A percentile compares a stretch with the other conserved stretches of the same genome.
Evolutionary conservation across 2,797 vertebrate genomes (phyloP).

Genomic region (Oreortyx pictus): DNA sequence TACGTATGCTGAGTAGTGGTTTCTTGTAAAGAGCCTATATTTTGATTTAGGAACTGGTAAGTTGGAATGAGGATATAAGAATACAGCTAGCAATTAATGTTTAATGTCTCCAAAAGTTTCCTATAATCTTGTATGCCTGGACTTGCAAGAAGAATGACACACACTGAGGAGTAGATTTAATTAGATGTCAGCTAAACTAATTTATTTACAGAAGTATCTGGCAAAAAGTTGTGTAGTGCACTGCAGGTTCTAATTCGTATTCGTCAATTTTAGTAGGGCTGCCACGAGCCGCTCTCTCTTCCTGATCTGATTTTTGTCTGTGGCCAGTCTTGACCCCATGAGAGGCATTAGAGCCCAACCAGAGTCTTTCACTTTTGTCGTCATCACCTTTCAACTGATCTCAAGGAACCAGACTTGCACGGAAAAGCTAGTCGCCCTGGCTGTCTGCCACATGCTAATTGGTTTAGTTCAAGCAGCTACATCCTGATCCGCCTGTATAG

Average conservation of each 20-base stretch:
- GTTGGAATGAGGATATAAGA: not conserved
- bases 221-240: not conserved
- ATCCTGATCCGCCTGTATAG: conserved; percentile 21
- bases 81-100: not conserved
- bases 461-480: conserved; percentile 10
- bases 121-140: not conserved
- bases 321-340: not conserved
- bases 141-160: conserved; percentile 15
- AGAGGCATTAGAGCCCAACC: not conserved
- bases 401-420: conserved; percentile 5
- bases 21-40: not conserved
- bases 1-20: not conserved
- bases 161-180: conserved; percentile 30
- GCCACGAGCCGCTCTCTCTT: conserved; percentile 21
- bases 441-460: conserved; percentile 1
- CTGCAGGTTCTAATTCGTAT: not conserved
- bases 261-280: not conserved
- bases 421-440: not conserved
- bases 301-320: conserved; percentile 28
- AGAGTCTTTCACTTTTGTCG: not conserved
- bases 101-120: not conserved
- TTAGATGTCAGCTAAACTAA: conserved; percentile 47
- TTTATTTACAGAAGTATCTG: conserved; percentile 35
- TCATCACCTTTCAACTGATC: conserved; percentile 13
- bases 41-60: not conserved